A percentile compares a stretch with the other conserved stretches of the same genome.
These are phyloP conservation scores for Oophaga pumilio DNA, from an alignment of 2,113 vertebrate species.

Conservation along the genomic window DNA sequence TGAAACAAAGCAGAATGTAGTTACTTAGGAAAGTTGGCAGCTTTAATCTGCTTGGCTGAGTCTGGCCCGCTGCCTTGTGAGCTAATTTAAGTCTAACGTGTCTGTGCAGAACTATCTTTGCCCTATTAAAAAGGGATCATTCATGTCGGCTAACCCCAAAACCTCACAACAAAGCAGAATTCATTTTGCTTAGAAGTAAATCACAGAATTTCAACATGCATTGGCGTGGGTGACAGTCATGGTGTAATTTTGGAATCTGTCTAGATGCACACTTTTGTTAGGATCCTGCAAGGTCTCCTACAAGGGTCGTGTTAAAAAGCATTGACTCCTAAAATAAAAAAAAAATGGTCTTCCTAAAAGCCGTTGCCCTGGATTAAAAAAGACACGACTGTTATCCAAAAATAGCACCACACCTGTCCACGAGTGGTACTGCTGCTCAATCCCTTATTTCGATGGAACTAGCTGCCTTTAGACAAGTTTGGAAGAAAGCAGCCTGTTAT, in stretches of 20 bases:
- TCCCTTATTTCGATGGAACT: no score
- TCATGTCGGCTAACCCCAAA: conserved; percentile 55
- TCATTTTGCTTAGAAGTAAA: conserved; percentile 24
- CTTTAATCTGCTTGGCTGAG: conserved; percentile 23
- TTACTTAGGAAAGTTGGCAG: conserved; percentile 44
- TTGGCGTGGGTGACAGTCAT: background rate
- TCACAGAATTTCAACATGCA: background rate
- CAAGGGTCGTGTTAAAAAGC: background rate
- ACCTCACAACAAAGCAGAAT: conserved; percentile 45
- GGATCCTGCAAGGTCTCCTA: background rate
- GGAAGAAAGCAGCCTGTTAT: no score
- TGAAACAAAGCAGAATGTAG: conserved; percentile 46
- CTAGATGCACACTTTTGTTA: background rate
- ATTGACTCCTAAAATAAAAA: background rate
- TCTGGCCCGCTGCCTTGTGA: conserved; percentile 23
- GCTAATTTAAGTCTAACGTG: conserved; percentile 36
- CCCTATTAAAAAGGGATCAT: conserved; percentile 46
- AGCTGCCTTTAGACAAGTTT: no score
- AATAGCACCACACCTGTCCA: no score
- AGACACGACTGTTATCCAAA: no score
- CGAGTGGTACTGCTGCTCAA: no score
- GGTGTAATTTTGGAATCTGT: background rate
- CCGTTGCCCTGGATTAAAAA: no score
- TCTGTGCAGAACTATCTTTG: conserved; percentile 45
- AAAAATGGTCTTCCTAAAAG: no score